Conservation (phyloP, 2,888 invertebrate species). For the Amphipyra tragopoginis region DNA sequence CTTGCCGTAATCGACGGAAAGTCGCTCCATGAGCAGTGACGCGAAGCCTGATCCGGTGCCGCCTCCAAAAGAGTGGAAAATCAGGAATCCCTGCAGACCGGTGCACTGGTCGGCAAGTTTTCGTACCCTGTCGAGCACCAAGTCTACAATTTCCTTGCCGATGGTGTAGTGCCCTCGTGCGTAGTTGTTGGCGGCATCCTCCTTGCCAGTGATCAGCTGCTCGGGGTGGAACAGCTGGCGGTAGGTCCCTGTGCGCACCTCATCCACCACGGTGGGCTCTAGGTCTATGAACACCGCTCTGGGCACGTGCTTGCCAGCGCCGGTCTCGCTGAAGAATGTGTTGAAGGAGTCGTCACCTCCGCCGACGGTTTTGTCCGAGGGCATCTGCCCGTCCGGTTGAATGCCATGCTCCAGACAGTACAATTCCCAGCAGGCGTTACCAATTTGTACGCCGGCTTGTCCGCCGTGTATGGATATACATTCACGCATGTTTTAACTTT, state of each 20-base stretch:
- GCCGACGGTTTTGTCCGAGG: conserved; percentile 94
- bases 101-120: conserved; percentile 97
- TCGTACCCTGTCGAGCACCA: conserved; percentile 95
- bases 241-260: conserved; percentile 98
- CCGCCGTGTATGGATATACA: conserved; percentile 87
- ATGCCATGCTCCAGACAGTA: conserved; percentile 95
- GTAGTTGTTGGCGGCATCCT: conserved; percentile 99
- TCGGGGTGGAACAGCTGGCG: conserved; percentile 98
- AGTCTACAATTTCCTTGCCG: conserved; percentile 97
- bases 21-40: conserved; percentile 97
- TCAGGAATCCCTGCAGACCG: conserved; percentile 96
- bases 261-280: conserved; percentile 98
- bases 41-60: conserved; percentile 99
- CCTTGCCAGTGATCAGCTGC: conserved; percentile 98
- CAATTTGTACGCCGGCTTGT: conserved; percentile 94
- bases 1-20: conserved; percentile 98
- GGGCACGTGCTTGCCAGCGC: conserved; percentile 98
- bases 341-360: conserved; percentile 98
- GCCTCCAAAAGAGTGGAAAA: conserved; percentile 98
- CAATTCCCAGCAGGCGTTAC: conserved; percentile 96
- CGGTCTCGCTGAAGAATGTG: conserved; percentile 98
- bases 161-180: conserved; percentile 99
- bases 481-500: conserved; percentile 80
- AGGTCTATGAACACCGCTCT: conserved; percentile 98
- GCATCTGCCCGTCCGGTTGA: conserved; percentile 96